Evolutionary conservation across 1,140 invertebrate species (phyloP).

Genomic region (Formica selysi): DNA sequence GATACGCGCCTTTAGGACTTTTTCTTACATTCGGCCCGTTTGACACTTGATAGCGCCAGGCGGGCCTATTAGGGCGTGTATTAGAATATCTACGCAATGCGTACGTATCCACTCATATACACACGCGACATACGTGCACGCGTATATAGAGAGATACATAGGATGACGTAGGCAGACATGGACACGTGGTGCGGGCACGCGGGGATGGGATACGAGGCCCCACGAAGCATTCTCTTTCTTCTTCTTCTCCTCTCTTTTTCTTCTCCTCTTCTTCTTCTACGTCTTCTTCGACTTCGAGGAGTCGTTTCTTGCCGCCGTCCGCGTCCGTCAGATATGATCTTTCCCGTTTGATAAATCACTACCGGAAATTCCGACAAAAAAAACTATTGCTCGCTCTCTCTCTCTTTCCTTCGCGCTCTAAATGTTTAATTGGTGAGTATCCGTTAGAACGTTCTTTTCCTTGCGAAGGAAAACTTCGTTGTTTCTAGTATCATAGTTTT

Average conservation of each 20-base stretch:
- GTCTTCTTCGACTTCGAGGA: conserved; percentile 66
- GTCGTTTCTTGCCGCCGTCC: conserved; percentile 79
- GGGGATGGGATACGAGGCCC: conserved; percentile 25
- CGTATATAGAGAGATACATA: conserved; percentile 7
- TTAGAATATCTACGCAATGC: conserved; percentile 33
- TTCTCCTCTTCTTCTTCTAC: conserved; percentile 52
- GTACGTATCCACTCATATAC: neutral
- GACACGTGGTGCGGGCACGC: conserved; percentile 55
- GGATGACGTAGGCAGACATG: conserved; percentile 33
- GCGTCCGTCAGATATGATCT: conserved; percentile 81
- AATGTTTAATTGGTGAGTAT: conserved; percentile 82
- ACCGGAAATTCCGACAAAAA: conserved; percentile 86
- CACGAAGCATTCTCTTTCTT: conserved; percentile 36
- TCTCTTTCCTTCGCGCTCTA: conserved; percentile 79
- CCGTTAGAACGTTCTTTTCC: conserved; percentile 43
- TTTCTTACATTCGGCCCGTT: conserved; percentile 84
- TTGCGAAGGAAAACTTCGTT: conserved; percentile 18
- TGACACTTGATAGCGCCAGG: conserved; percentile 83
- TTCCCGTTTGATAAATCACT: conserved; percentile 85
- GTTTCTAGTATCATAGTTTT: neutral
- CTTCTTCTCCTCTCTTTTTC: conserved; percentile 59
- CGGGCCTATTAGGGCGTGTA: conserved; percentile 50
- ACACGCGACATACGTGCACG: conserved; percentile 26
- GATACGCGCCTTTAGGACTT: conserved; percentile 76
- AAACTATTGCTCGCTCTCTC: conserved; percentile 80